These are phyloP conservation scores for Peromyscus polionotus DNA, from an alignment of 2,113 vertebrate species.

Conservation along the genomic window DNA sequence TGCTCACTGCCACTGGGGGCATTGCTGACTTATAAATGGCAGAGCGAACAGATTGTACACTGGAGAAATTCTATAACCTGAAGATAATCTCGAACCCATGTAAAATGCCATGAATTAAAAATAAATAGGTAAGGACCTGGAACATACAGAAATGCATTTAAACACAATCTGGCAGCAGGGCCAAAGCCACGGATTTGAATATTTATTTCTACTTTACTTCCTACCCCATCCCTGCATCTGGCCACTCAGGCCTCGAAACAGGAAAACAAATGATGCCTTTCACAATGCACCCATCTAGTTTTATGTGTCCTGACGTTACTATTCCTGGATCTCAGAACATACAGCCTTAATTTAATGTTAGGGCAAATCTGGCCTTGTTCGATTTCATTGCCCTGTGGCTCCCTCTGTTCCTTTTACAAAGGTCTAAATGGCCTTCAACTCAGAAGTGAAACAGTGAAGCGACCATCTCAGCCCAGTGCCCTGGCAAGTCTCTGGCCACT, in stretches of 20 bases:
- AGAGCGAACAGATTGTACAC: slow-evolving; percentile 20
- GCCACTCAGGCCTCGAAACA: slow-evolving; percentile 62
- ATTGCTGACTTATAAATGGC: slow-evolving; percentile 56
- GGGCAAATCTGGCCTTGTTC: slow-evolving; percentile 42
- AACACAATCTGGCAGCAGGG: background rate
- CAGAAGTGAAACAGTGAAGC: slow-evolving; percentile 79
- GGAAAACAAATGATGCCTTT: slow-evolving; percentile 51
- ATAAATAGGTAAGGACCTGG: background rate
- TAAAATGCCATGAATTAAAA: background rate
- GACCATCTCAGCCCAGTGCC: slow-evolving; percentile 74
- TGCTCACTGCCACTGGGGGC: slow-evolving; percentile 75
- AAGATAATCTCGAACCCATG: slow-evolving; percentile 38
- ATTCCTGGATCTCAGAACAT: slow-evolving; percentile 53
- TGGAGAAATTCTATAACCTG: slow-evolving; percentile 61
- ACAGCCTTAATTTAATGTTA: slow-evolving; percentile 51
- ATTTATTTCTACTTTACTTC: slow-evolving; percentile 58
- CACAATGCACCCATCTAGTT: slow-evolving; percentile 55
- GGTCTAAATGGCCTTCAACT: slow-evolving; percentile 66
- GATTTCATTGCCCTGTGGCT: background rate
- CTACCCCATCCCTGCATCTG: background rate
- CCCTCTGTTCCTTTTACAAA: slow-evolving; percentile 45
- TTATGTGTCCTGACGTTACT: slow-evolving; percentile 54
- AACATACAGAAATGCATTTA: slow-evolving; percentile 19
- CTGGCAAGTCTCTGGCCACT: slow-evolving; percentile 80
- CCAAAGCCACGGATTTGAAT: slow-evolving; percentile 2